Percentiles rank a stretch among this genome's conserved stretches.
phyloP scores from a whole-genome alignment of 2,113 vertebrate species.

The Takifugu flavidus region DNA sequence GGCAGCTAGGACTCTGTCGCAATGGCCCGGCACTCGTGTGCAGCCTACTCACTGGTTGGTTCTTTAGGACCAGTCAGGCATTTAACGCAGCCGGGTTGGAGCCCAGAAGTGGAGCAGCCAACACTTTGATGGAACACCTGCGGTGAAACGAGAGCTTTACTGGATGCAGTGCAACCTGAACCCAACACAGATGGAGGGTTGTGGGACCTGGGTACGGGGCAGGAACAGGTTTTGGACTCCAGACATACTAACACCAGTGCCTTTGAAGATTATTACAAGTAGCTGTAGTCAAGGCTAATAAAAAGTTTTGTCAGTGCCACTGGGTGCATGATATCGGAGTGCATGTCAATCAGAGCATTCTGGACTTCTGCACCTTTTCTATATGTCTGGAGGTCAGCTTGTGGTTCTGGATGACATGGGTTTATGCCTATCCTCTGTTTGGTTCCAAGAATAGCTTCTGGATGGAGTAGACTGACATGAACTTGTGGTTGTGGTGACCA shows the following conservation, averaged over 20 bases:
- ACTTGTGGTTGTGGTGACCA: neutral
- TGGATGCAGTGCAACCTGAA: constrained; percentile 69
- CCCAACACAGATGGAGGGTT: constrained; percentile 42
- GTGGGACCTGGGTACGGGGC: constrained; percentile 24
- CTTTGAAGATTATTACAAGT: constrained; percentile 73
- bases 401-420: constrained; percentile 19
- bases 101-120: constrained; percentile 54
- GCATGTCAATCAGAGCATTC: constrained; percentile 20
- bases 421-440: constrained; percentile 13
- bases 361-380: neutral
- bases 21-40: constrained; percentile 30
- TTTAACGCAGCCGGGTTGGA: constrained; percentile 57
- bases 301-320: constrained; percentile 55
- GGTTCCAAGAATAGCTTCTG: neutral
- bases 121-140: constrained; percentile 79
- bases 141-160: constrained; percentile 77
- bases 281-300: constrained; percentile 55
- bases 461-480: too few species aligned
- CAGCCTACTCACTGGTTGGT: constrained; percentile 42
- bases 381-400: neutral
- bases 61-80: constrained; percentile 54
- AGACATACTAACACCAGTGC: constrained; percentile 43
- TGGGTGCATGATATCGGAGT: constrained; percentile 43
- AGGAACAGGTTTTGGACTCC: constrained; percentile 29
- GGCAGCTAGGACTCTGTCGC: constrained; percentile 40